phyloP scores from a whole-genome alignment of 2,113 vertebrate species.

The Antennarius striatus region DNA sequence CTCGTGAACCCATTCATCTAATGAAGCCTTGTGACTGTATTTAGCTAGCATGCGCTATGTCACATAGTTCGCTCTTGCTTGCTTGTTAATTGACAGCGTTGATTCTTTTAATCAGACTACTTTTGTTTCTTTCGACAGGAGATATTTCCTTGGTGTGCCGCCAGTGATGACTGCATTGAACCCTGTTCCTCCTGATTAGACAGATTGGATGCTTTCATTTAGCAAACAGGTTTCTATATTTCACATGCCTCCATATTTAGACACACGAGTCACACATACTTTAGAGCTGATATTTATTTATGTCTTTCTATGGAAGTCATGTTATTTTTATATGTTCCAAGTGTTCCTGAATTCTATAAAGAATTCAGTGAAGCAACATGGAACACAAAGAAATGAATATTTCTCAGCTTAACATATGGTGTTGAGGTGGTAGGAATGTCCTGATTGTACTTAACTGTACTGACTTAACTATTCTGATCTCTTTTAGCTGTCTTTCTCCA shows the following conservation, averaged over 20 bases:
- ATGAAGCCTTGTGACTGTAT: background rate
- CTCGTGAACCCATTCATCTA: background rate
- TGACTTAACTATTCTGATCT: background rate
- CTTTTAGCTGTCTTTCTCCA: constrained; percentile 66
- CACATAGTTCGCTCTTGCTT: constrained; percentile 53
- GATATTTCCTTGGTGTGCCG: constrained; percentile 58
- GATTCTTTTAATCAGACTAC: constrained; percentile 66
- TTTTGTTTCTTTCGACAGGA: constrained; percentile 63
- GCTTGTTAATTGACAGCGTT: constrained; percentile 57
- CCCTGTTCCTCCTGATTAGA: constrained; percentile 79
- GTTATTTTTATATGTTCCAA: background rate
- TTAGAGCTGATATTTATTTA: background rate
- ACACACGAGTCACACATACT: background rate
- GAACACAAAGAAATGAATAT: no score
- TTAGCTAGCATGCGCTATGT: constrained; percentile 32
- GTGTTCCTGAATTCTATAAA: no score
- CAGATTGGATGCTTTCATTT: constrained; percentile 81
- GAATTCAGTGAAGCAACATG: no score
- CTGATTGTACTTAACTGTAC: no score
- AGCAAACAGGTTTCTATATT: constrained; percentile 74
- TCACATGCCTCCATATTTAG: constrained; percentile 44
- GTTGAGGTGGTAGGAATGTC: no score
- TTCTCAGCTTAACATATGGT: no score
- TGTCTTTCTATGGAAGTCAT: background rate
- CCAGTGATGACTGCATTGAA: constrained; percentile 81